Conservation (phyloP, 2,113 vertebrate species). For the Puntigrus tetrazona region DNA sequence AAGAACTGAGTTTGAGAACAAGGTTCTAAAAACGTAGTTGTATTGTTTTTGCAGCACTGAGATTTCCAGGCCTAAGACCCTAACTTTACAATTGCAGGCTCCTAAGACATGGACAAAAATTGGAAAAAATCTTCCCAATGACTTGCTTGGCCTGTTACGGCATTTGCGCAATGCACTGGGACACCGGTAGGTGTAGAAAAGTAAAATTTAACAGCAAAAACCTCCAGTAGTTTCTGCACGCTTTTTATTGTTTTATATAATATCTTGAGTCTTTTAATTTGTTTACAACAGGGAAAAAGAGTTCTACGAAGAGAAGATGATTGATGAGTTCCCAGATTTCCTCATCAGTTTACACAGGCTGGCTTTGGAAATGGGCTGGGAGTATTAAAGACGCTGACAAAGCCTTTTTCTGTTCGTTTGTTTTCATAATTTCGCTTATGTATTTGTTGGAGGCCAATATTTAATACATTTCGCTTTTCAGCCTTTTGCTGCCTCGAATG, state of each 20-base stretch:
- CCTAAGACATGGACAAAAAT: not conserved
- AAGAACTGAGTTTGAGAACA: too few relatives aligned
- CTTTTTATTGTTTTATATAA: not conserved
- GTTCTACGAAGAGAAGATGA: not conserved
- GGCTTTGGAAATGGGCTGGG: constrained; percentile 22
- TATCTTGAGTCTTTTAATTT: not conserved
- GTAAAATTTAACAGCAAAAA: not conserved
- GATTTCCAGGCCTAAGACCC: not conserved
- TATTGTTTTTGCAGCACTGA: not conserved
- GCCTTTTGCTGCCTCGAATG: not conserved
- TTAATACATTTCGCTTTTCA: not conserved
- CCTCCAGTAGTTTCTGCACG: not conserved
- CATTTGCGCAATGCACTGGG: not conserved
- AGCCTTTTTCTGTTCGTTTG: not conserved
- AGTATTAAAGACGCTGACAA: not conserved
- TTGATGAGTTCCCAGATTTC: constrained; percentile 13
- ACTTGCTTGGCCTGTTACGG: constrained; percentile 24
- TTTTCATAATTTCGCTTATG: not conserved
- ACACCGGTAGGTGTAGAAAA: constrained; percentile 29
- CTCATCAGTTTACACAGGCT: not conserved
- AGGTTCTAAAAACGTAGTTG: too few relatives aligned
- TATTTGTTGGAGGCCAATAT: not conserved
- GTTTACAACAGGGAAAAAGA: not conserved
- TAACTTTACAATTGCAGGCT: not conserved
- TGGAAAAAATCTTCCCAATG: not conserved